These are phyloP conservation scores for Suillia variegata DNA, from an alignment of 2,888 invertebrate genomes.

Conservation along the genomic window DNA sequence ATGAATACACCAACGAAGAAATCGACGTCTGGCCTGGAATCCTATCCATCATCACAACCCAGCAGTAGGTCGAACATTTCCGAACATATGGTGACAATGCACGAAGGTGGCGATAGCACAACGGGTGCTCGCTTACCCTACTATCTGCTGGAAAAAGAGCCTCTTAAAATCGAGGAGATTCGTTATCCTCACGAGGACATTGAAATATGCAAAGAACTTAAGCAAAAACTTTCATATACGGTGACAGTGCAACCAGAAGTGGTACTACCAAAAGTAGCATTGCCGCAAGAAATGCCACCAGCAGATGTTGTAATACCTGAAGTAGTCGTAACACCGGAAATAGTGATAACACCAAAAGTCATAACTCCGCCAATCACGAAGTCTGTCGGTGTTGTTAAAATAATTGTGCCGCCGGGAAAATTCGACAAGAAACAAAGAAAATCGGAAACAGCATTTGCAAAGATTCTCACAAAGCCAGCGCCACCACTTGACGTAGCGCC, in stretches of 20 bases:
- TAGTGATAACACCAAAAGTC: no score
- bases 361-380: no score
- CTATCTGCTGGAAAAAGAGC: slow-evolving; percentile 7
- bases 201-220: neutral
- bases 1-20: slow-evolving; percentile 10
- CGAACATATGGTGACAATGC: neutral
- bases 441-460: neutral
- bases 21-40: neutral
- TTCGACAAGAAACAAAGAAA: neutral
- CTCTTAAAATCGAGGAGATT: slow-evolving; percentile 19
- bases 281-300: neutral
- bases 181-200: neutral
- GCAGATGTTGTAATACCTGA: neutral
- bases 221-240: neutral
- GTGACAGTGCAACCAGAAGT: neutral
- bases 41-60: neutral
- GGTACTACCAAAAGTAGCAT: neutral
- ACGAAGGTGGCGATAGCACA: neutral
- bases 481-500: neutral
- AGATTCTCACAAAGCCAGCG: neutral
- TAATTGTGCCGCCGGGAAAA: no score
- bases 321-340: no score
- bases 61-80: neutral
- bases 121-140: neutral
- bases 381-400: no score